Percentiles rank a stretch among this genome's conserved stretches.
These are phyloP conservation scores for Rhingia rostrata DNA, from an alignment of 2,888 invertebrate species.

Conservation along the genomic window DNA sequence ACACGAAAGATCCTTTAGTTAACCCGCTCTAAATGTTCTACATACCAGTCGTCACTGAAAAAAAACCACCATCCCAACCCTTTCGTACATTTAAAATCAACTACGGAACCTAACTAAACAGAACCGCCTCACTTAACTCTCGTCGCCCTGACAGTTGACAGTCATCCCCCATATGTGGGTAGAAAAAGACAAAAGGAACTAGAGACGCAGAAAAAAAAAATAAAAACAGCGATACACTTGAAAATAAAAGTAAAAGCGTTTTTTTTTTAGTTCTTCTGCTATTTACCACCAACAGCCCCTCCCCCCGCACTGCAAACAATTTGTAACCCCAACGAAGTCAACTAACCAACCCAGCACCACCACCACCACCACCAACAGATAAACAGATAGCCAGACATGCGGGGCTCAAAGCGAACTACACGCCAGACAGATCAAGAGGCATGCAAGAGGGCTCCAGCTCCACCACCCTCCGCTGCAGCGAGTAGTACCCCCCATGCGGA, in stretches of 20 bases:
- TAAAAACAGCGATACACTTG: slow-evolving; percentile 57
- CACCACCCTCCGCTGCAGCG: not conserved
- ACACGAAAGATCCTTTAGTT: slow-evolving; percentile 39
- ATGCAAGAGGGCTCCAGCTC: slow-evolving; percentile 49
- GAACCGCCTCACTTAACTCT: slow-evolving; percentile 29
- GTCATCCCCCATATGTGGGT: not conserved
- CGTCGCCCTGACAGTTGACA: slow-evolving; percentile 25
- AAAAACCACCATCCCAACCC: slow-evolving; percentile 2
- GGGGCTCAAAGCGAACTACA: slow-evolving; percentile 45
- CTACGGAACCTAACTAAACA: slow-evolving; percentile 55
- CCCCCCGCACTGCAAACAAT: slow-evolving; percentile 33
- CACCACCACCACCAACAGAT: slow-evolving; percentile 49
- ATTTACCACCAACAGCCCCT: slow-evolving; percentile 4
- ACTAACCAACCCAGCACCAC: slow-evolving; percentile 63
- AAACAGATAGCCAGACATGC: slow-evolving; percentile 44
- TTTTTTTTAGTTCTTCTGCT: slow-evolving; percentile 24
- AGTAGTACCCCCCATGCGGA: slow-evolving; percentile 41
- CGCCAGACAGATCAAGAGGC: slow-evolving; percentile 71
- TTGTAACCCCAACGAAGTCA: slow-evolving; percentile 67
- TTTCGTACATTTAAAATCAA: not conserved
- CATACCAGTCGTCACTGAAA: slow-evolving; percentile 41
- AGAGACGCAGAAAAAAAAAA: not conserved
- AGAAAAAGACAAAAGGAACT: slow-evolving; percentile 41
- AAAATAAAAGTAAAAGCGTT: slow-evolving; percentile 72
- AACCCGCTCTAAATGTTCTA: slow-evolving; percentile 46